phyloP scores from a whole-genome alignment of 2,888 invertebrate genomes.

The Dynastes hyllus region DNA sequence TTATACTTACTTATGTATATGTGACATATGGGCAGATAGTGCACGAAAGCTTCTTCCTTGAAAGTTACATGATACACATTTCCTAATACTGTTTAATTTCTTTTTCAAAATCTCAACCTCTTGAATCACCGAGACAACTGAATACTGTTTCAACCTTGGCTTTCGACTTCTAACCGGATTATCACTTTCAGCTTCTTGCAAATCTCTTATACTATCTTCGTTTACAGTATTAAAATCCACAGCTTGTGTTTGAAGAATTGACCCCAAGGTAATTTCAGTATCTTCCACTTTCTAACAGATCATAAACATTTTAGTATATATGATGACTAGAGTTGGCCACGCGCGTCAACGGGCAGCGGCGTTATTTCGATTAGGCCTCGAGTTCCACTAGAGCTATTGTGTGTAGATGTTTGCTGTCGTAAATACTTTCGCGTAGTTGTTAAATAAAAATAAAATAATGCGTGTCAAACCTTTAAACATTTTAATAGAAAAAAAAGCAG shows the following conservation, averaged over 20 bases:
- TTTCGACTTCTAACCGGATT: constrained; percentile 42
- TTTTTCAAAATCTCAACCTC: constrained; percentile 59
- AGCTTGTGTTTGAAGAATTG: constrained; percentile 10
- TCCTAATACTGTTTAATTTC: constrained; percentile 57
- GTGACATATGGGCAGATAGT: constrained; percentile 63
- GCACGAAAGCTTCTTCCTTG: constrained; percentile 59
- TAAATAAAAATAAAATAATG: too few relatives aligned
- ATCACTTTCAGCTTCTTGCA: constrained; percentile 41
- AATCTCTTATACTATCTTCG: constrained; percentile 46
- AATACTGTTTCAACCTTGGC: constrained; percentile 57
- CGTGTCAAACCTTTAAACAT: too few relatives aligned
- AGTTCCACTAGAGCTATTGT: too few relatives aligned
- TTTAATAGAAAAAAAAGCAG: too few relatives aligned
- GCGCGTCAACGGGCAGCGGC: too few relatives aligned
- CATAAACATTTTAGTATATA: not conserved
- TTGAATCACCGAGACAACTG: constrained; percentile 59
- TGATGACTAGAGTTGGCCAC: not conserved
- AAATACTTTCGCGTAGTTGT: too few relatives aligned
- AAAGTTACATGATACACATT: constrained; percentile 63
- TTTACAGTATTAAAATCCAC: constrained; percentile 1
- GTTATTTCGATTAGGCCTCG: too few relatives aligned
- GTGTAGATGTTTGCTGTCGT: too few relatives aligned
- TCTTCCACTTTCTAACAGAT: constrained; percentile 27
- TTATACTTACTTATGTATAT: constrained; percentile 63
- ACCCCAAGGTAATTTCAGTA: not conserved